These are phyloP conservation scores for Sarcophaga bullata DNA, from an alignment of 1,140 invertebrate species.

Conservation along the genomic window DNA sequence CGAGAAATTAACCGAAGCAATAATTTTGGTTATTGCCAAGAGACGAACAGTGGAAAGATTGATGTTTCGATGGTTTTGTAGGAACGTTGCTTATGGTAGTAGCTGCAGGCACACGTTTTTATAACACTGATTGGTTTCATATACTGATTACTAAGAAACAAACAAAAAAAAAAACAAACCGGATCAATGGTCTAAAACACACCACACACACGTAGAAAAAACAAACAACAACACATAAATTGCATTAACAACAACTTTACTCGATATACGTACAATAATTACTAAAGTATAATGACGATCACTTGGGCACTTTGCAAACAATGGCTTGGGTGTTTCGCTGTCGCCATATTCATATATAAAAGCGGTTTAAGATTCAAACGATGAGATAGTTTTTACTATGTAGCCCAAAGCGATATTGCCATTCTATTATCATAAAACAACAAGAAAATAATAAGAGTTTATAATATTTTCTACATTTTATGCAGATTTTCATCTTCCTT, in stretches of 20 bases:
- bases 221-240: neutral
- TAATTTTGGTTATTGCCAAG: slow-evolving; percentile 8
- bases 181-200: slow-evolving; percentile 25
- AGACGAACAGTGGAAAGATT: neutral
- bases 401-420: neutral
- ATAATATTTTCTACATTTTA: too few relatives aligned
- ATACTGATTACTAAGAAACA: neutral
- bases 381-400: slow-evolving; percentile 26
- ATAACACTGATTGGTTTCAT: slow-evolving; percentile 34
- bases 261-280: neutral
- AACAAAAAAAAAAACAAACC: neutral
- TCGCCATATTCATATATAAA: too few relatives aligned
- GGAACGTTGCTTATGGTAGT: neutral
- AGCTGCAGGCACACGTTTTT: neutral
- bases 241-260: neutral
- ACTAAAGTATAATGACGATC: slow-evolving; percentile 32
- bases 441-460: too few relatives aligned
- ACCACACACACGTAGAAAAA: neutral
- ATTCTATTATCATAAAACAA: neutral
- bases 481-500: neutral
- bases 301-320: slow-evolving; percentile 22
- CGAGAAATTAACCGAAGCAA: neutral
- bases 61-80: neutral
- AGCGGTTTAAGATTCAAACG: slow-evolving; percentile 20
- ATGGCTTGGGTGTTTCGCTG: neutral